Conservation (phyloP, 2,888 invertebrate genomes). For the Trachelus stipa region DNA sequence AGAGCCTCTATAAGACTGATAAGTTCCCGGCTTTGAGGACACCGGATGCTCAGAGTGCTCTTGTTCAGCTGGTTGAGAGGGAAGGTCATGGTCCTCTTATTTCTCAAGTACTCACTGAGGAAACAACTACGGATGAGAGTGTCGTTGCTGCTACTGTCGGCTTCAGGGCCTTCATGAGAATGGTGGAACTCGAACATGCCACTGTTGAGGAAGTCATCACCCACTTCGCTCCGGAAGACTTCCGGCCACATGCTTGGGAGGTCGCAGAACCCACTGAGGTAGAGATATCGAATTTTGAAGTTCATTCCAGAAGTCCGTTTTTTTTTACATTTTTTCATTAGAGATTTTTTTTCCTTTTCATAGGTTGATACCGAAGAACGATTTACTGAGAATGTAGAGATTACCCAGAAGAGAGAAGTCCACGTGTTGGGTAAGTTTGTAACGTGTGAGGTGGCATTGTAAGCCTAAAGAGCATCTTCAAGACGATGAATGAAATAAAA, state of each 20-base stretch:
- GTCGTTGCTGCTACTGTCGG: slow-evolving; percentile 83
- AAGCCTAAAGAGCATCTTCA: background rate
- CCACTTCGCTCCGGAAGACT: slow-evolving; percentile 86
- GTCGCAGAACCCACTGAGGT: slow-evolving; percentile 77
- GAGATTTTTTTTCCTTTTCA: slow-evolving; percentile 22
- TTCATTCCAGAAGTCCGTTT: background rate
- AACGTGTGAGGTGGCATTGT: slow-evolving; percentile 45
- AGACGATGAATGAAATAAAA: background rate
- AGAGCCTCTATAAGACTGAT: slow-evolving; percentile 80
- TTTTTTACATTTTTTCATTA: background rate
- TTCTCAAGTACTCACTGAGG: slow-evolving; percentile 84
- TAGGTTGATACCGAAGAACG: slow-evolving; percentile 63
- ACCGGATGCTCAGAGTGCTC: slow-evolving; percentile 85
- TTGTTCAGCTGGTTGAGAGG: slow-evolving; percentile 86
- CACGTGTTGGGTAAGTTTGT: slow-evolving; percentile 66
- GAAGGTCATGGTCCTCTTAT: slow-evolving; percentile 85
- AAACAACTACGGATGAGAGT: slow-evolving; percentile 82
- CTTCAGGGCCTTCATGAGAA: slow-evolving; percentile 86
- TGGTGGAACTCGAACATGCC: slow-evolving; percentile 84
- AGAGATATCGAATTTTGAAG: slow-evolving; percentile 20
- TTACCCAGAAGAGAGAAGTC: slow-evolving; percentile 67
- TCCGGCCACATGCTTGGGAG: slow-evolving; percentile 85
- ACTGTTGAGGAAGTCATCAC: slow-evolving; percentile 88
- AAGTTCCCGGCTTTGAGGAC: slow-evolving; percentile 83
- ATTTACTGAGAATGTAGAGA: slow-evolving; percentile 65